These are phyloP conservation scores for Mythimna pallens DNA, from an alignment of 2,888 invertebrate genomes.

Conservation along the genomic window DNA sequence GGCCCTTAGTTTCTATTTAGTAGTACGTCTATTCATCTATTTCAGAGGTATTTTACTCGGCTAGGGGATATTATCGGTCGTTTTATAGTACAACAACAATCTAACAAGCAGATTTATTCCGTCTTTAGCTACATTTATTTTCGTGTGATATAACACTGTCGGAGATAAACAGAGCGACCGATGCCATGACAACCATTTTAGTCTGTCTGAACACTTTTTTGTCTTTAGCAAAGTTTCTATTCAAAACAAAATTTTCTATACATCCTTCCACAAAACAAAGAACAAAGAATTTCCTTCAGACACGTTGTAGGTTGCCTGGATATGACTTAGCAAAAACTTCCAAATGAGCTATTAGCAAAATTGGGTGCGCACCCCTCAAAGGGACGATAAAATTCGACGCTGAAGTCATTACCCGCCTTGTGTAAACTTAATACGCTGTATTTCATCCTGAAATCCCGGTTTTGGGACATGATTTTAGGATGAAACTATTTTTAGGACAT, in stretches of 20 bases:
- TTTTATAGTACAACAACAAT: background rate
- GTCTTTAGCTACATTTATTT: background rate
- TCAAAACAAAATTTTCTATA: background rate
- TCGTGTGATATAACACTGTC: background rate
- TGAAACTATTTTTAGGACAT: constrained; percentile 42
- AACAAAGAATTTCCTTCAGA: constrained; percentile 16
- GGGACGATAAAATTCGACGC: constrained; percentile 51
- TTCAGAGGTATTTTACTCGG: too few relatives aligned
- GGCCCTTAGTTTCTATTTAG: too few relatives aligned
- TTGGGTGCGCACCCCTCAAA: constrained; percentile 60
- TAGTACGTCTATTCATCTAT: too few relatives aligned
- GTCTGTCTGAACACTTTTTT: background rate
- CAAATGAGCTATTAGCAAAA: constrained; percentile 66
- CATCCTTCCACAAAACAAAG: background rate
- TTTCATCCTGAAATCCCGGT: constrained; percentile 35
- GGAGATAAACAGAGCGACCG: background rate
- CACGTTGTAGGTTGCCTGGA: background rate
- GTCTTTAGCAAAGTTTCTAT: background rate
- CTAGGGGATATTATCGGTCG: too few relatives aligned
- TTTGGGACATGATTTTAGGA: constrained; percentile 21
- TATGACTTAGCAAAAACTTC: constrained; percentile 61
- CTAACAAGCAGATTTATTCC: background rate
- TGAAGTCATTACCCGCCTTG: constrained; percentile 35
- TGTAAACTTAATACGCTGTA: constrained; percentile 51
- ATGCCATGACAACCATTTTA: constrained; percentile 10